phyloP scores from a whole-genome alignment of 2,888 invertebrate genomes.

The Synanthedon formicaeformis region DNA sequence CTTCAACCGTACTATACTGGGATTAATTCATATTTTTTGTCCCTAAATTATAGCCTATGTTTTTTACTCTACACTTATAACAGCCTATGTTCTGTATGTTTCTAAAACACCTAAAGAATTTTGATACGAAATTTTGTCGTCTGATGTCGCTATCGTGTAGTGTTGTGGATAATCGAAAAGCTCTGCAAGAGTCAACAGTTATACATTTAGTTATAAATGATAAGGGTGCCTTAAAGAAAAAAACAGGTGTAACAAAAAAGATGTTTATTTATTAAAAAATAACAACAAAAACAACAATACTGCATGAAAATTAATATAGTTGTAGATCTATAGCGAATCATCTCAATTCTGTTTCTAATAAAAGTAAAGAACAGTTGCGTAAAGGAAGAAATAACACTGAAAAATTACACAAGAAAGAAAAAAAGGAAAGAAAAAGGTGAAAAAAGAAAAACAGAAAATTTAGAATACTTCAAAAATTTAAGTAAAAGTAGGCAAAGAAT shows the following conservation, averaged over 20 bases:
- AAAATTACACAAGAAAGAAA: not conserved
- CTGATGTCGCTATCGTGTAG: too few species aligned
- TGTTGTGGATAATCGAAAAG: too few species aligned
- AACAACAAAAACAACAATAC: not conserved
- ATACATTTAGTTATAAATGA: too few species aligned
- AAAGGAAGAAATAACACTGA: not conserved
- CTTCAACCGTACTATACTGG: too few species aligned
- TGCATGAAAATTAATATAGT: not conserved
- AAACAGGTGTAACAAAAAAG: not conserved
- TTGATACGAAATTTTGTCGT: too few species aligned
- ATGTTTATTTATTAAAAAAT: not conserved
- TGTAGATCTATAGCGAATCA: not conserved
- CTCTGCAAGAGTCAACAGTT: too few species aligned
- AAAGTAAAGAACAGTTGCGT: not conserved
- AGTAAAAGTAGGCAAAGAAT: too few species aligned
- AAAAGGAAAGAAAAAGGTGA: slow-evolving; percentile 3
- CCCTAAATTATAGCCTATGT: too few species aligned
- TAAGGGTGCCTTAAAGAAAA: not conserved
- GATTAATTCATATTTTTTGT: too few species aligned
- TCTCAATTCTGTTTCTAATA: not conserved
- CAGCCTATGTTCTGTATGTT: too few species aligned
- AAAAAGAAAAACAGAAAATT: slow-evolving; percentile 1
- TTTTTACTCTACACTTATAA: too few species aligned
- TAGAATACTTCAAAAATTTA: not conserved
- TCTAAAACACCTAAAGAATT: too few species aligned